Evolutionary conservation across 2,888 invertebrate genomes (phyloP).

Genomic region (Zhuqinia jingwanae): DNA sequence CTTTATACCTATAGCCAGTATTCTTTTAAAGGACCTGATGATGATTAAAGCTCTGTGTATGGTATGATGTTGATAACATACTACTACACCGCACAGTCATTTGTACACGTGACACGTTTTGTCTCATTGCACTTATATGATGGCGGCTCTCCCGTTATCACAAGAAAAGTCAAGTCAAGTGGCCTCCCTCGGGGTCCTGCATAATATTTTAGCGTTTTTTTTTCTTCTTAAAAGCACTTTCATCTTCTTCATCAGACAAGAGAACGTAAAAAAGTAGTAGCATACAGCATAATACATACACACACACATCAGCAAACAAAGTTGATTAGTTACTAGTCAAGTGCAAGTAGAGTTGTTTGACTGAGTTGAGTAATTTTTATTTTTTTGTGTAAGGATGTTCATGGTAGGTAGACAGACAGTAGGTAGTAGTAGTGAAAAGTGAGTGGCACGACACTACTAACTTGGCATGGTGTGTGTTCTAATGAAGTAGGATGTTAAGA

Average conservation of each 20-base stretch:
- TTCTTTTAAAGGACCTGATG: not conserved
- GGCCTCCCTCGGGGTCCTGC: not conserved
- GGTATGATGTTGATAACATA: not conserved
- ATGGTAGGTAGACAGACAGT: not conserved
- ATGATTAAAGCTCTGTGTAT: not conserved
- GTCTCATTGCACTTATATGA: not conserved
- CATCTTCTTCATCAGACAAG: not conserved
- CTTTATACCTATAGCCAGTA: not conserved
- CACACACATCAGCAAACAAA: not conserved
- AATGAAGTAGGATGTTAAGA: slow-evolving; percentile 4
- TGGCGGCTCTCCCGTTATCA: not conserved
- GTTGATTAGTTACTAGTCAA: slow-evolving; percentile 30
- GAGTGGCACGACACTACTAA: too few relatives aligned
- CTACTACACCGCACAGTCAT: not conserved
- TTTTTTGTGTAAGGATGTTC: not conserved
- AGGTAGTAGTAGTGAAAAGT: not conserved
- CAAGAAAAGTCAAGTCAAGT: not conserved
- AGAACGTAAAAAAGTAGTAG: not conserved
- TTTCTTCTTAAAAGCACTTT: not conserved
- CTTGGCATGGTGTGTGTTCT: not conserved
- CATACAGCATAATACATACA: not conserved
- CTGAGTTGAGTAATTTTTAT: not conserved
- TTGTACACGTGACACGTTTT: not conserved
- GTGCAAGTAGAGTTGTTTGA: not conserved
- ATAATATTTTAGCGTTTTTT: not conserved